Evolutionary conservation across 2,113 vertebrate species (phyloP), one percentile per base, ranked within the genome.

Genomic region (Hepsetus odoe): DNA sequence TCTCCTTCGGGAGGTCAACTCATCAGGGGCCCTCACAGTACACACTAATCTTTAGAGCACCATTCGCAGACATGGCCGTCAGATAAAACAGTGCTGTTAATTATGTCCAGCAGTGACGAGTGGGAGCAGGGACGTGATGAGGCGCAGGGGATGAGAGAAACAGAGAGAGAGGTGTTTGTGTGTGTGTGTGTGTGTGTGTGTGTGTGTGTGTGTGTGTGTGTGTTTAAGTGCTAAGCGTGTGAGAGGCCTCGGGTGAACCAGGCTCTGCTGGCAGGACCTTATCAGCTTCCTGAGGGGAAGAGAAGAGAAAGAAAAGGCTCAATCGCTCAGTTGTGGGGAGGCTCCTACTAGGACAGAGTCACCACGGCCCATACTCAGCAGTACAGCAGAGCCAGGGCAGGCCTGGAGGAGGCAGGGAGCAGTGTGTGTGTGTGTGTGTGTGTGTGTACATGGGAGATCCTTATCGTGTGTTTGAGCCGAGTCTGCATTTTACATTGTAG

Each of bases 241-340:
- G 38, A 28, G 32, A 62, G 72, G 59, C 76, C 80, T 72, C 68
- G 77, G 67, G 59, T 76, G 80, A 76, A 84, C 71, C 28, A 32
- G 58, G 18, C 56, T 49, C 35, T 66, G 42, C 55, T 65, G 69
- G 73, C 70, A 42, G 10, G 26, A 10, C n/a, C 59, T 85, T 76
- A 85, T 85, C 79, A 71, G 73, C 77, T 58, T 77, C 61, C 33
- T 69, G 53, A 66, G 59, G 76, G 74, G 77, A 61, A 77, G 77
- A 42, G 56, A 72, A 56, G 59, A 67, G 64, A 74, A 40, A 72
- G 61, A 80, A 73, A 68, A 67, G 77, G 74, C 62, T 38, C 40
- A 32, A 40, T 22, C 53, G 8, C 61, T 51, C 53, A 56, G 49
- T 20, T 12, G 1, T 42, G 18, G 22, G 65, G 51, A 42, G 44